phyloP scores from a whole-genome alignment of 2,797 vertebrate genomes.

The Sebastes steindachneri region DNA sequence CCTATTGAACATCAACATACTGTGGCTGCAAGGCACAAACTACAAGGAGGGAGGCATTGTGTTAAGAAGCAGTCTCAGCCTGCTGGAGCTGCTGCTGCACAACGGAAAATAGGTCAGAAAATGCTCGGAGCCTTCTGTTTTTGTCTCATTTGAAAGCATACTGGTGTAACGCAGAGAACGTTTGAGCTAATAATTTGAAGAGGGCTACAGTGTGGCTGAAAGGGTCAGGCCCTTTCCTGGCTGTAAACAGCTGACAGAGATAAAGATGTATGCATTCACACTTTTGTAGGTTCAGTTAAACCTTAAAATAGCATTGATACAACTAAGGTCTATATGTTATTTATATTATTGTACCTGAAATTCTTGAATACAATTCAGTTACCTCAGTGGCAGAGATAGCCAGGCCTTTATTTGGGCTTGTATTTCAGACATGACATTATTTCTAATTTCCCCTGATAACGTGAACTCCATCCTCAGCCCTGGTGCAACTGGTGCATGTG shows the following conservation, averaged over 20 bases:
- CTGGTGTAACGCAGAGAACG: conserved; percentile 12
- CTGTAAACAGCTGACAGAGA: neutral
- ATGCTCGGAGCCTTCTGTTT: conserved; percentile 43
- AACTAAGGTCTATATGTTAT: neutral
- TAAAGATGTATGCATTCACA: neutral
- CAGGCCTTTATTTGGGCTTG: neutral
- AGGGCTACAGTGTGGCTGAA: neutral
- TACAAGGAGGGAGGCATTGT: conserved; percentile 49
- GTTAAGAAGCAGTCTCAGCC: conserved; percentile 27
- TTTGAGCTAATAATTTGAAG: conserved; percentile 12
- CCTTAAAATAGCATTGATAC: no score
- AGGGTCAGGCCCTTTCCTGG: neutral
- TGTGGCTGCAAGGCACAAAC: conserved; percentile 44
- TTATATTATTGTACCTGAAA: fast-evolving
- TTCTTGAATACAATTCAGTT: neutral
- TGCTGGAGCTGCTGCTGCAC: conserved; percentile 20
- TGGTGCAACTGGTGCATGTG: neutral
- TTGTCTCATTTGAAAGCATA: conserved; percentile 40
- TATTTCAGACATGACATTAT: neutral
- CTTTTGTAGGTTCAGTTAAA: neutral
- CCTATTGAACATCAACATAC: conserved; percentile 2
- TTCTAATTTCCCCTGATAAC: neutral
- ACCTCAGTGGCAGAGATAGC: neutral
- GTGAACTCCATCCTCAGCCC: neutral
- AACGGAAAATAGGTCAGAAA: conserved; percentile 66